A percentile compares a stretch with the other conserved stretches of the same genome.
Evolutionary conservation across 2,113 vertebrate species (phyloP).

Genomic region (Phalacrocorax pelagicus): DNA sequence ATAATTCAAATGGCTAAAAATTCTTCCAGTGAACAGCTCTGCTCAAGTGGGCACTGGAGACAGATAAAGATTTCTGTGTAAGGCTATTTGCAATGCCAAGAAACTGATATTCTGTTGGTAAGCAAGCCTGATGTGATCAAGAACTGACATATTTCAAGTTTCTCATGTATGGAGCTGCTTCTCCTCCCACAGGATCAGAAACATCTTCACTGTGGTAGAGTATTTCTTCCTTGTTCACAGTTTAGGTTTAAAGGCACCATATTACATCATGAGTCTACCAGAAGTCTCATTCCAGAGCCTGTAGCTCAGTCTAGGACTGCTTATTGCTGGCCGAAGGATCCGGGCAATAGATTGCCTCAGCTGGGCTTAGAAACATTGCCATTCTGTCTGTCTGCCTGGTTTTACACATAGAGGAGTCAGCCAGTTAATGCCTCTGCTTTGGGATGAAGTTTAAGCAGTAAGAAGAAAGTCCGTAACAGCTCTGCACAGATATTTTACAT

Average conservation of each 20-base stretch:
- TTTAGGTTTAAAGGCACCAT: background rate
- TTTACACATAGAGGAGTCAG: background rate
- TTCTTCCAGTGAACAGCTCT: background rate
- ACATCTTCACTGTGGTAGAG: background rate
- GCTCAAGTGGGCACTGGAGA: background rate
- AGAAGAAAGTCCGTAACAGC: background rate
- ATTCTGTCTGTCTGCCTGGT: background rate
- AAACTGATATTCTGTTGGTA: background rate
- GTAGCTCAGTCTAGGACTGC: background rate
- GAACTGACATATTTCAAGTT: background rate
- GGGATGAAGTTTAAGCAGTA: background rate
- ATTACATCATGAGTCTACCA: background rate
- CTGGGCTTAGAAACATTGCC: accelerated
- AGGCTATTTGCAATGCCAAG: background rate
- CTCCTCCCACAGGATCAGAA: background rate
- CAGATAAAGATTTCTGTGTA: background rate
- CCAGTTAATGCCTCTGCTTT: background rate
- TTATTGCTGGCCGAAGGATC: background rate
- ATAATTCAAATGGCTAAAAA: background rate
- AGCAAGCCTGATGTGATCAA: background rate
- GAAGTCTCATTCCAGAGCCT: background rate
- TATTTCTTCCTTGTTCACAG: background rate
- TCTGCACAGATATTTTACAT: background rate
- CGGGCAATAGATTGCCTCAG: background rate
- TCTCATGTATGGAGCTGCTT: background rate